Conservation (phyloP, 2,797 vertebrate species). For the Mormyrus hasselquistii region DNA sequence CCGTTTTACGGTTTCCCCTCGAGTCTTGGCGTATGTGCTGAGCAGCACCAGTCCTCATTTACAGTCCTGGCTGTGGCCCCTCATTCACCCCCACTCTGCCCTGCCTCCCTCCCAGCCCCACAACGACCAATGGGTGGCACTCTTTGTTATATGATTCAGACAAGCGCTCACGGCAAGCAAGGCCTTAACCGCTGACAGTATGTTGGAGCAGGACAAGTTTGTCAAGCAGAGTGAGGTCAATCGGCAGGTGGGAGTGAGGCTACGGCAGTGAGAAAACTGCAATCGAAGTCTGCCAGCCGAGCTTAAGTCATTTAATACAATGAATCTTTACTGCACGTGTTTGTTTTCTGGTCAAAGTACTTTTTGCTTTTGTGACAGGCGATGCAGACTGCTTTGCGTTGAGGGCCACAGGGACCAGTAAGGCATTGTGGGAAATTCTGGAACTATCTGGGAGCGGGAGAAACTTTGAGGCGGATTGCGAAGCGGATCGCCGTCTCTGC, state of each 20-base stretch:
- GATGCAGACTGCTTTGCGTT: not conserved
- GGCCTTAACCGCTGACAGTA: not conserved
- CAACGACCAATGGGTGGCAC: not conserved
- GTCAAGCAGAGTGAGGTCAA: not conserved
- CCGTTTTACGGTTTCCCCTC: conserved; percentile 39
- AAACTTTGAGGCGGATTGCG: not conserved
- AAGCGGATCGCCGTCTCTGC: not conserved
- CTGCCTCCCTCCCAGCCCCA: not conserved
- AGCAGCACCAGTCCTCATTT: conserved; percentile 35
- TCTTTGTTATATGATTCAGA: not conserved
- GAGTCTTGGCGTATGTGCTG: conserved; percentile 30
- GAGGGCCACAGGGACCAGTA: not conserved
- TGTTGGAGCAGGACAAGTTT: not conserved
- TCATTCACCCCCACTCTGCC: conserved; percentile 39
- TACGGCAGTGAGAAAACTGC: not conserved
- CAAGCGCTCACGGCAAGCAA: not conserved
- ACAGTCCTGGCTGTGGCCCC: conserved; percentile 42
- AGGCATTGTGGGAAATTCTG: not conserved
- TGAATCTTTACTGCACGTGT: not conserved
- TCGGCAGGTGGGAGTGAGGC: not conserved
- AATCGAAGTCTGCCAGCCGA: not conserved
- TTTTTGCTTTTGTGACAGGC: not conserved
- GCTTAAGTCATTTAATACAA: not conserved
- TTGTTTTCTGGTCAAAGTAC: not conserved
- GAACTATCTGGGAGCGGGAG: not conserved